Conservation (phyloP, 2,888 invertebrate species). For the Gandaritis pyraliata region DNA sequence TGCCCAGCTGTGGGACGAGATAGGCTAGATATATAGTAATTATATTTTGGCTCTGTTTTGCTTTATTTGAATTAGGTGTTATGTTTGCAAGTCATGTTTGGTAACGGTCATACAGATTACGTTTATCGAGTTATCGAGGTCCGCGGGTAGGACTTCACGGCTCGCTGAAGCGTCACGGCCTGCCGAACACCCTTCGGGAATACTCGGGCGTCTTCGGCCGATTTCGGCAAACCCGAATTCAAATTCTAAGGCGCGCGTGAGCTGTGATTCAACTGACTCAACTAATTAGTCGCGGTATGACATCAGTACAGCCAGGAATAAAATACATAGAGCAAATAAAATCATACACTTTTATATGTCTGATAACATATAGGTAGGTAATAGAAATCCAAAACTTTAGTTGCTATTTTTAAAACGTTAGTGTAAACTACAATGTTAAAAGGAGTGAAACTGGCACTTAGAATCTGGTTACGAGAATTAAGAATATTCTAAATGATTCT, state of each 20-base stretch:
- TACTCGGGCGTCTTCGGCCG: constrained; percentile 54
- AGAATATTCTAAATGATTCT: too few relatives aligned
- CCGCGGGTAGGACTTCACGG: constrained; percentile 55
- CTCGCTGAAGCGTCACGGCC: constrained; percentile 69
- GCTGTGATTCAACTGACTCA: constrained; percentile 46
- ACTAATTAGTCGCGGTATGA: constrained; percentile 61
- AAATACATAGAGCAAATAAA: too few relatives aligned
- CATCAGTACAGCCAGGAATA: constrained; percentile 47
- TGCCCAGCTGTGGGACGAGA: too few relatives aligned
- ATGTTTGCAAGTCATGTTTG: not conserved
- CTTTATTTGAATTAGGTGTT: not conserved
- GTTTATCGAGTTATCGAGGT: constrained; percentile 41
- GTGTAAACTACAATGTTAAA: too few relatives aligned
- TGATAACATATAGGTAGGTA: too few relatives aligned
- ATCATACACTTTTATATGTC: too few relatives aligned
- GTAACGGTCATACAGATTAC: constrained; percentile 47
- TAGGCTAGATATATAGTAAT: too few relatives aligned
- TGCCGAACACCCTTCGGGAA: constrained; percentile 63
- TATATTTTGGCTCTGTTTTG: too few relatives aligned
- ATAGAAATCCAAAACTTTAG: too few relatives aligned
- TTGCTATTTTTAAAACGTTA: too few relatives aligned
- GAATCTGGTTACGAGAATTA: too few relatives aligned
- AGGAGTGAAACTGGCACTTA: too few relatives aligned
- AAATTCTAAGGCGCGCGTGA: constrained; percentile 61
- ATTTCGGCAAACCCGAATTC: constrained; percentile 50